A percentile compares a stretch with the other conserved stretches of the same genome.
phyloP scores from a whole-genome alignment of 35 echinoderm and acorn worm genomes.

The Acanthaster planci region DNA sequence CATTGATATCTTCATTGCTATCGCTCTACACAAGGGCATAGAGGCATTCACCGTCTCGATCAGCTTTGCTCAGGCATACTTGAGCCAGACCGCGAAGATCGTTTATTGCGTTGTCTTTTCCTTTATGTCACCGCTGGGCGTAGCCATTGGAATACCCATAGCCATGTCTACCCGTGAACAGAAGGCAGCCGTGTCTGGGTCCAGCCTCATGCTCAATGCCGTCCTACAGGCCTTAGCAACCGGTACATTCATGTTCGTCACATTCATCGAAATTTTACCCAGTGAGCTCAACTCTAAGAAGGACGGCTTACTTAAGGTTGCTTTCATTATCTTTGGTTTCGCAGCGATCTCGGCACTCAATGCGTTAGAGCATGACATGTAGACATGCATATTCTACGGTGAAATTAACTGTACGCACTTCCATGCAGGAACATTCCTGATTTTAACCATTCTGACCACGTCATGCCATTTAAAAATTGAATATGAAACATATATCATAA shows the following conservation, averaged over 20 bases:
- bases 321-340: slow-evolving; percentile 69
- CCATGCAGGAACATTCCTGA: too few species aligned
- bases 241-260: slow-evolving; percentile 93
- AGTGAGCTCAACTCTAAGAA: slow-evolving; percentile 66
- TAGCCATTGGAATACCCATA: slow-evolving; percentile 83
- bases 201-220: slow-evolving; percentile 62
- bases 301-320: slow-evolving; percentile 69
- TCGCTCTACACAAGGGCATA: slow-evolving; percentile 84
- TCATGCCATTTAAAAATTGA: too few species aligned
- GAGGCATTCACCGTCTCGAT: slow-evolving; percentile 81
- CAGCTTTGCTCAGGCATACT: slow-evolving; percentile 58
- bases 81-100: slow-evolving; percentile 39
- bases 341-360: slow-evolving; percentile 51
- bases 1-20: slow-evolving; percentile 80
- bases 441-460: too few species aligned
- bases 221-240: slow-evolving; percentile 87
- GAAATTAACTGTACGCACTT: too few species aligned
- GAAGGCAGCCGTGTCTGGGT: slow-evolving; percentile 26
- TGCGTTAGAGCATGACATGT: slow-evolving; percentile 30
- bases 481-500: too few species aligned
- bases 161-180: slow-evolving; percentile 14
- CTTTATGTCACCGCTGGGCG: slow-evolving; percentile 72
- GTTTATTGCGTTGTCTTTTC: slow-evolving; percentile 63
- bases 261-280: slow-evolving; percentile 91
- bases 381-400: background rate